Base-by-base conservation (phyloP, 2,797 vertebrate genomes). In the Oceanodroma leucorhoa region DNA sequence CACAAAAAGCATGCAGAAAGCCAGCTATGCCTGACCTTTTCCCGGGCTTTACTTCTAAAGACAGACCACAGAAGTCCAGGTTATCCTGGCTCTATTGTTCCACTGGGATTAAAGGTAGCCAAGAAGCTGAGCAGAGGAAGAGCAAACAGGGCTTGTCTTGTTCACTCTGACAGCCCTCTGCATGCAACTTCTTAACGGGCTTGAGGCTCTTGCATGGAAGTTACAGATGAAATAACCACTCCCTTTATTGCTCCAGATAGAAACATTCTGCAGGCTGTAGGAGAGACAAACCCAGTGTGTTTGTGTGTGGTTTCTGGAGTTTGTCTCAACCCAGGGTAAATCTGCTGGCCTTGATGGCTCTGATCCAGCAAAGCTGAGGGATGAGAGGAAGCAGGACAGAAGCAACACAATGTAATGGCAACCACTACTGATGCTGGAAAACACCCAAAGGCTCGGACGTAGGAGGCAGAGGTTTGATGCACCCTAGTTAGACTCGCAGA, bases 361-460 rank as follows among this genome's bases (percentile, higher is more conserved):
- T 36, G 87, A 57, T 67, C 87, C 93, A 94, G 79, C 53, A 57
- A 89, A 89, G 72, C 79, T 43, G 82, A 88, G 53, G 71, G 72
- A 80, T 75, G 80, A 94, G 69, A 96, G 32, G 94, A 91, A 78
- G 85, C 76, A 71, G 79, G 65, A 88, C 91, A 94, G 72, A 90
- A 95, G 38, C 50, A 81, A n/a, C 65, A 86, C 84, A n/a, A 64
- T 0, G 0, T 15, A 64, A 71, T 3, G 46, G 54, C 64, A 88
- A 36, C 34, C 50, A 81, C 23, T 30, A 5, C 38, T 6, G 60
- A 48, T 30, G 87, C 71, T 78, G 82, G 87, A 86, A 94, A 95
- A 81, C 61, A 81, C 61, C 79, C 64, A 23, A 22, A 57, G 57
- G 54, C 41, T 71, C 38, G 2, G 76, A 32, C 1, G 7, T 45